These are phyloP conservation scores for Lathronympha strigana DNA, from an alignment of 2,888 invertebrate genomes.

Conservation along the genomic window DNA sequence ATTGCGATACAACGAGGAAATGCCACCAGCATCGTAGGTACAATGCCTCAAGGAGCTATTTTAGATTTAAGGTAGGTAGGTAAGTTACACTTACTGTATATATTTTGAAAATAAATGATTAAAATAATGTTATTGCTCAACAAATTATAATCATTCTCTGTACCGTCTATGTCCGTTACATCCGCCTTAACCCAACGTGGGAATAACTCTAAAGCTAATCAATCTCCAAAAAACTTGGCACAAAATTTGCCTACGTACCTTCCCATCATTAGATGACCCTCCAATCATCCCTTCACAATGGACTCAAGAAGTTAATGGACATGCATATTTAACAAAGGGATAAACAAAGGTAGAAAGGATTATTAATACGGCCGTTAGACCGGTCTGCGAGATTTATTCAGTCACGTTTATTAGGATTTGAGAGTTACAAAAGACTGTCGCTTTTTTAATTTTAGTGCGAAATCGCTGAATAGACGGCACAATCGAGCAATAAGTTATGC, in stretches of 20 bases:
- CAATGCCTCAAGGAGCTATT: too few relatives aligned
- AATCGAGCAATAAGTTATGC: neutral
- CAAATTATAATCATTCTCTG: neutral
- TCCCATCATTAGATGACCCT: conserved; percentile 64
- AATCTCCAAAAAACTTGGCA: conserved; percentile 27
- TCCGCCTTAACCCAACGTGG: conserved; percentile 20
- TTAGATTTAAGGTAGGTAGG: too few relatives aligned
- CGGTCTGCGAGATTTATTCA: conserved; percentile 67
- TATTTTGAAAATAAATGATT: too few relatives aligned
- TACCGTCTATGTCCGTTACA: neutral
- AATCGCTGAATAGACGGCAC: neutral
- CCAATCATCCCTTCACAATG: conserved; percentile 80
- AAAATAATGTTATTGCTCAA: too few relatives aligned
- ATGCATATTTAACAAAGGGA: conserved; percentile 75
- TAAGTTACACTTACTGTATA: too few relatives aligned
- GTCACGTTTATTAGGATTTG: conserved; percentile 53
- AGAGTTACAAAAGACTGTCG: conserved; percentile 33
- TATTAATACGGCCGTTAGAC: conserved; percentile 80
- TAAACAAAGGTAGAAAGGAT: conserved; percentile 78
- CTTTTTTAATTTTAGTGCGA: conserved; percentile 29
- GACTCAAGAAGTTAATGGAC: conserved; percentile 75
- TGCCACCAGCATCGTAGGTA: too few relatives aligned
- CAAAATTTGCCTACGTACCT: conserved; percentile 47
- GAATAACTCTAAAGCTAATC: conserved; percentile 29
- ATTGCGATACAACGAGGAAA: too few relatives aligned